phyloP scores from a whole-genome alignment of 2,113 vertebrate species.

The Euleptes europaea region DNA sequence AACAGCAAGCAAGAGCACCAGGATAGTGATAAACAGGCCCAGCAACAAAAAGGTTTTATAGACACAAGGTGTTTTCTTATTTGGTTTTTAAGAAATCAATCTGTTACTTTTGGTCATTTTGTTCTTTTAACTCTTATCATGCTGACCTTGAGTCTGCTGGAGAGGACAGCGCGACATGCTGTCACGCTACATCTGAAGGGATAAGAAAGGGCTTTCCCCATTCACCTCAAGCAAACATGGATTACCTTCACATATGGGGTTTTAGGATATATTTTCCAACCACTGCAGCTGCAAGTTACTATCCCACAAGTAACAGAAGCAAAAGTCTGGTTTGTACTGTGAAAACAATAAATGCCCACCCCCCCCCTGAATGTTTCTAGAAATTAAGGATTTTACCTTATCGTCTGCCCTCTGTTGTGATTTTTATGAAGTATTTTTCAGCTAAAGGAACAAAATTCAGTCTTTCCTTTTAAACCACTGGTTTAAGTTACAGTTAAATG shows the following conservation, averaged over 20 bases:
- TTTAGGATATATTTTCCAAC: background rate
- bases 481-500: background rate
- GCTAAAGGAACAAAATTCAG: background rate
- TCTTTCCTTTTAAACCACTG: background rate
- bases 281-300: background rate
- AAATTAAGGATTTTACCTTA: background rate
- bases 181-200: background rate
- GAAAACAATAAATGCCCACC: background rate
- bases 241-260: background rate
- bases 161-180: background rate
- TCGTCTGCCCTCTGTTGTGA: background rate
- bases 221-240: background rate
- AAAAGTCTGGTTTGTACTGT: background rate
- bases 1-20: background rate
- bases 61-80: background rate
- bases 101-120: background rate
- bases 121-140: background rate
- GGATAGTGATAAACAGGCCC: background rate
- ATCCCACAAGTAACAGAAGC: background rate
- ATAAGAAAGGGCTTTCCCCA: background rate
- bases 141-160: background rate
- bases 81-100: background rate
- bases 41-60: background rate
- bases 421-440: background rate
- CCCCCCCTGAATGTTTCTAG: background rate